phyloP scores from a whole-genome alignment of 2,113 vertebrate species.

The Xenopus borealis region DNA sequence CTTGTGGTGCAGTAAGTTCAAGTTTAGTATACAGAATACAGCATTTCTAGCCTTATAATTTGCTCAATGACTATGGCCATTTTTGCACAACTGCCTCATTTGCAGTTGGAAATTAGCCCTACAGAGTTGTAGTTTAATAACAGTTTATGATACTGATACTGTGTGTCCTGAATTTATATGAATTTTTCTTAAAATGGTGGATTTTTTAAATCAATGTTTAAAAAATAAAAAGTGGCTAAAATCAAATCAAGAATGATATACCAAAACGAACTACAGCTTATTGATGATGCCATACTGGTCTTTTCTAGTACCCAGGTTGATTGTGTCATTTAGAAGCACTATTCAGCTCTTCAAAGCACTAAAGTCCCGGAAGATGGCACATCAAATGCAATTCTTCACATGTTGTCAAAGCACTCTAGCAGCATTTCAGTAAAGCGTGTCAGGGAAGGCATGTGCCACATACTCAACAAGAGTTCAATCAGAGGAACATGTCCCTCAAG shows the following conservation, averaged over 20 bases:
- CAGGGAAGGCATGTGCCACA: constrained; percentile 1
- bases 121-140: too few species aligned
- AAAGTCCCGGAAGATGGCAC: background rate
- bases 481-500: constrained; percentile 3
- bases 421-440: background rate
- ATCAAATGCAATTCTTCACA: background rate
- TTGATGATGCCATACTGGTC: background rate
- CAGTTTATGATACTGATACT: too few species aligned
- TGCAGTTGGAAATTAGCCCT: too few species aligned
- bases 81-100: too few species aligned
- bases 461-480: constrained; percentile 24
- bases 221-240: too few species aligned
- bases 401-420: constrained; percentile 4
- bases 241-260: background rate
- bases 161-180: too few species aligned
- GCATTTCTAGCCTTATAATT: too few species aligned
- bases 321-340: background rate
- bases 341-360: background rate
- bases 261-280: background rate
- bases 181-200: too few species aligned
- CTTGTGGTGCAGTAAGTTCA: too few species aligned
- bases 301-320: background rate
- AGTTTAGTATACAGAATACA: too few species aligned
- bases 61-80: too few species aligned
- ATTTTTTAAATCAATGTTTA: too few species aligned